These are phyloP conservation scores for Diphyllodes magnificus DNA, from an alignment of 2,113 vertebrate species.

Conservation along the genomic window DNA sequence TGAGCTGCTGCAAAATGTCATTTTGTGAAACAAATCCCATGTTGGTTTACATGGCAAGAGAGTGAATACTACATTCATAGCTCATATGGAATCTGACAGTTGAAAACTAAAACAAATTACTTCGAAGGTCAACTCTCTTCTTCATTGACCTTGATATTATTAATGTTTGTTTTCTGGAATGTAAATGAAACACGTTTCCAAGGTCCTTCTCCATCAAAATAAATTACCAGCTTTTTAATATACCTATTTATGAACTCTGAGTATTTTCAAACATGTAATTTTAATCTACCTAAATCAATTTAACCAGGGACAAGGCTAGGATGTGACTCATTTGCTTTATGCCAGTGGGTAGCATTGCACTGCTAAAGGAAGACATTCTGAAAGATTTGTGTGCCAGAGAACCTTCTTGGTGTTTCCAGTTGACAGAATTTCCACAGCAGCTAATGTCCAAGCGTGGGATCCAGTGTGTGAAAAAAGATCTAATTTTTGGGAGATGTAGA, in stretches of 20 bases:
- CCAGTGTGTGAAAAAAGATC: neutral
- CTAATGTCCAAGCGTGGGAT: neutral
- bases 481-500: neutral
- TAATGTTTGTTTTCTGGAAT: slow-evolving; percentile 44
- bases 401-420: slow-evolving; percentile 42
- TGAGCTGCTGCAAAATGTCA: slow-evolving; percentile 27
- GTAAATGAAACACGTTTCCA: slow-evolving; percentile 15
- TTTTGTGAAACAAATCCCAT: slow-evolving; percentile 59
- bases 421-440: slow-evolving; percentile 24
- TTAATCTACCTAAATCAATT: slow-evolving; percentile 61
- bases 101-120: slow-evolving; percentile 58
- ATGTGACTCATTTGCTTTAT: slow-evolving; percentile 57
- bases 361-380: slow-evolving; percentile 37
- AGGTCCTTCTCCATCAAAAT: slow-evolving; percentile 33
- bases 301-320: slow-evolving; percentile 33
- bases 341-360: slow-evolving; percentile 20
- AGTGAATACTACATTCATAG: slow-evolving; percentile 19
- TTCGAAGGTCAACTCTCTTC: slow-evolving; percentile 14
- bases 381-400: slow-evolving; percentile 36
- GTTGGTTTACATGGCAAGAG: slow-evolving; percentile 26
- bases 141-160: slow-evolving; percentile 41
- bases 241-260: slow-evolving; percentile 20
- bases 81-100: slow-evolving; percentile 34
- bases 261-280: slow-evolving; percentile 69
- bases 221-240: slow-evolving; percentile 65